A percentile compares a stretch with the other conserved stretches of the same genome.
Conservation (phyloP, 2,797 vertebrate species). For the Oophaga sylvatica region DNA sequence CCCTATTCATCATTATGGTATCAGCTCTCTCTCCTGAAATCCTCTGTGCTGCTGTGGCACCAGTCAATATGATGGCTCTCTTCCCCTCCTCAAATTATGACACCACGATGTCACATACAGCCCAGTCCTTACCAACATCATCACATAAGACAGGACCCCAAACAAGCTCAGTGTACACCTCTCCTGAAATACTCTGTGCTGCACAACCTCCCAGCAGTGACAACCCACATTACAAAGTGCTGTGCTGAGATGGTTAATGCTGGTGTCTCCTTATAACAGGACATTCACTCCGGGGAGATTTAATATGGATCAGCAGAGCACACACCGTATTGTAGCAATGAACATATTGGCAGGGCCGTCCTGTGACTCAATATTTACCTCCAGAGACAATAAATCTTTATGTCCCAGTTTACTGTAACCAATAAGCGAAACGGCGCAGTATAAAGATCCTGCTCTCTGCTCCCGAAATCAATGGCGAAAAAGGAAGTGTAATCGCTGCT, state of each 20-base stretch:
- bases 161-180: not conserved
- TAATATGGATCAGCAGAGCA: conserved; percentile 54
- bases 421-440: conserved; percentile 45
- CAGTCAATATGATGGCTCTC: not conserved
- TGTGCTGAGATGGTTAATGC: conserved; percentile 15
- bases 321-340: conserved; percentile 55
- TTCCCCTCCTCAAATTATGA: not conserved
- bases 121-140: no score
- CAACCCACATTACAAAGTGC: not conserved
- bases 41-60: not conserved
- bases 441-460: conserved; percentile 41
- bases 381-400: conserved; percentile 59
- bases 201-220: no score
- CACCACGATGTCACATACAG: no score
- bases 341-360: conserved; percentile 56
- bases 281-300: conserved; percentile 43
- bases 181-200: not conserved
- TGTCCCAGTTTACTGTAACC: conserved; percentile 59
- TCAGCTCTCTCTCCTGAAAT: no score
- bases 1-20: no score
- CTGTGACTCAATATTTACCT: conserved; percentile 59
- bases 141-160: no score
- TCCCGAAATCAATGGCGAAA: conserved; percentile 49
- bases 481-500: conserved; percentile 51
- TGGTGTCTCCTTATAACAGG: conserved; percentile 28